phyloP scores from a whole-genome alignment of 92 coral and sea anemone genomes.

The Epizoanthus fatuus region DNA sequence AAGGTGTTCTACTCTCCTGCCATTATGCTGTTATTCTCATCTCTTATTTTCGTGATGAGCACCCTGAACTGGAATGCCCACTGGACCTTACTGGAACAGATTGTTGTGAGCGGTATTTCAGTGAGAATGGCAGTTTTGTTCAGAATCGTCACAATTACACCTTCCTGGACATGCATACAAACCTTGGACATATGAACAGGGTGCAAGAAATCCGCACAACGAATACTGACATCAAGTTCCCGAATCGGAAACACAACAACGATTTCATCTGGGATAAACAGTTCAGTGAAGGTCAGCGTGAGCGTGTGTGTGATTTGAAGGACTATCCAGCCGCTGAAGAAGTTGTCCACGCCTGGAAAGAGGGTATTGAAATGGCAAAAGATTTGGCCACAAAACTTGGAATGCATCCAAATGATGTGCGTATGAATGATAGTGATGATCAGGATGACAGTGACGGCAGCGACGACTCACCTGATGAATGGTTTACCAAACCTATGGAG shows the following conservation, averaged over 20 bases:
- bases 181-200: neutral
- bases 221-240: neutral
- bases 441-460: slow-evolving; percentile 3
- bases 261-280: slow-evolving; percentile 4
- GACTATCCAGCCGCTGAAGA: slow-evolving; percentile 52
- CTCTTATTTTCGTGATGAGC: slow-evolving; percentile 60
- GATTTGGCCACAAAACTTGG: neutral
- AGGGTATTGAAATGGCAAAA: slow-evolving; percentile 13
- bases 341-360: slow-evolving; percentile 29
- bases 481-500: slow-evolving; percentile 61
- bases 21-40: slow-evolving; percentile 58
- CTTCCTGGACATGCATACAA: neutral
- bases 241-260: neutral
- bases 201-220: neutral
- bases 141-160: slow-evolving; percentile 63
- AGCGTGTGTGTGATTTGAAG: neutral
- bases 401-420: slow-evolving; percentile 30
- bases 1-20: slow-evolving; percentile 61
- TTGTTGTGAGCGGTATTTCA: slow-evolving; percentile 60
- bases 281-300: neutral
- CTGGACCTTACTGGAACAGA: slow-evolving; percentile 59
- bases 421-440: slow-evolving; percentile 25
- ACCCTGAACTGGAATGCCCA: slow-evolving; percentile 64
- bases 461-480: slow-evolving; percentile 22
- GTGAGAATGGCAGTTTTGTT: slow-evolving; percentile 62